Evolutionary conservation across 2,797 vertebrate species (phyloP), one percentile per base, ranked within the genome.

Genomic region (Xiphophorus birchmanni): DNA sequence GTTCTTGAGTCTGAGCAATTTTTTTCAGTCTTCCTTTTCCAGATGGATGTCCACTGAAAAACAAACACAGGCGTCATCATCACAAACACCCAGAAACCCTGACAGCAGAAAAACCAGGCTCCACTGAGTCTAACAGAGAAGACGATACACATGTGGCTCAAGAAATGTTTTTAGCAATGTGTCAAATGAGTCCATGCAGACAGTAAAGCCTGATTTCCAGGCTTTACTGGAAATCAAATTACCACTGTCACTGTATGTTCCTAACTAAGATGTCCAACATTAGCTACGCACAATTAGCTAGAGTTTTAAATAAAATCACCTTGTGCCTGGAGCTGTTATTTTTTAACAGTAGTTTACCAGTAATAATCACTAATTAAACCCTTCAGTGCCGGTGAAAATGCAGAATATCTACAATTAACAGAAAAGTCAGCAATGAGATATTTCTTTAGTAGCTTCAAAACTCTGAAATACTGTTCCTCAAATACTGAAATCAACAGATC

Each of bases 281-380:
- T 44, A 72, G 54, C 35, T 37, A 79, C 67, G 56, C 69, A 76
- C 40, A 74, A 84, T 85, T 79, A 91, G 72, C 23, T 79, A 6
- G 65, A 83, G 81, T 91, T 89, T 94, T 91, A 87, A 93, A 88
- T 94, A 88, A 92, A 83, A 89, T 52, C 52, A 75, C 77, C 32
- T 50, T 32, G 54, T 1, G 93, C 93, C 93, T 56, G 67, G 82
- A 84, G 93, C 88, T 83, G 75, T 44, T 29, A 11, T 56, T 82
- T 78, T 80, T 84, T 32, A n/a, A 89, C 77, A 86, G 86, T 90
- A 80, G 82, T 85, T 83, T 88, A 88, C 15, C 26, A 72, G 69
- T 75, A 56, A 82, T 73, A 73, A 73, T 75, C 44, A 52, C 85
- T 91, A 92, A 94, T 94, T 91, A 94, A 90, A 81, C 45, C 83